Conservation (phyloP, 2,113 vertebrate species). For the Trichechus manatus region DNA sequence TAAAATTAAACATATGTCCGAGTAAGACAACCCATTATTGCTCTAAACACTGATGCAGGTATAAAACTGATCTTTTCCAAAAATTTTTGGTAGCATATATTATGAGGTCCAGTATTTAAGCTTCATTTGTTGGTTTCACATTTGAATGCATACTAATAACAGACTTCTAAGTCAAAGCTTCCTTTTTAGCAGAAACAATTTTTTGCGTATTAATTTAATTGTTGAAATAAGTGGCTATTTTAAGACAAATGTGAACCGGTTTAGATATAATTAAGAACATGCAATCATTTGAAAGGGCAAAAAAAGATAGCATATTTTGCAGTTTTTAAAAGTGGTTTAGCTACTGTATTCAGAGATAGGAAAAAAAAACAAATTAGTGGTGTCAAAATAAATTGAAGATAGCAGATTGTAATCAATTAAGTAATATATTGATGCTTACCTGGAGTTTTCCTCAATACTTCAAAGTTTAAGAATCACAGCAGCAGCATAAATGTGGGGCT, state of each 20-base stretch:
- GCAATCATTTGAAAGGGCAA: not conserved
- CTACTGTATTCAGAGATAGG: not conserved
- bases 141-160: slow-evolving; percentile 30
- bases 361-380: not conserved
- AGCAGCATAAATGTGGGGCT: not conserved
- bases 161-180: slow-evolving; percentile 25
- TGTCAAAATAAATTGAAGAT: slow-evolving; percentile 19
- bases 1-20: slow-evolving; percentile 56
- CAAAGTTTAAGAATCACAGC: not conserved
- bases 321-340: not conserved
- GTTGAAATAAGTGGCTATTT: slow-evolving; percentile 58
- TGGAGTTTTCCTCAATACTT: not conserved
- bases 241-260: slow-evolving; percentile 57
- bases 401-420: not conserved
- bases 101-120: slow-evolving; percentile 3
- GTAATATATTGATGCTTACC: not conserved
- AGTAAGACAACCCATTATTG: slow-evolving; percentile 23
- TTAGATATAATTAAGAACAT: slow-evolving; percentile 62
- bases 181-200: slow-evolving; percentile 66
- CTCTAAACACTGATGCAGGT: slow-evolving; percentile 32
- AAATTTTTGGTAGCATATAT: slow-evolving; percentile 36
- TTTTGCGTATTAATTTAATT: slow-evolving; percentile 67
- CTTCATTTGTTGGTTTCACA: not conserved
- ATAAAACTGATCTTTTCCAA: slow-evolving; percentile 29
- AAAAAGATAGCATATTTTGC: not conserved